phyloP scores from a whole-genome alignment of 2,888 invertebrate genomes.

The Drosophila kanekoi region DNA sequence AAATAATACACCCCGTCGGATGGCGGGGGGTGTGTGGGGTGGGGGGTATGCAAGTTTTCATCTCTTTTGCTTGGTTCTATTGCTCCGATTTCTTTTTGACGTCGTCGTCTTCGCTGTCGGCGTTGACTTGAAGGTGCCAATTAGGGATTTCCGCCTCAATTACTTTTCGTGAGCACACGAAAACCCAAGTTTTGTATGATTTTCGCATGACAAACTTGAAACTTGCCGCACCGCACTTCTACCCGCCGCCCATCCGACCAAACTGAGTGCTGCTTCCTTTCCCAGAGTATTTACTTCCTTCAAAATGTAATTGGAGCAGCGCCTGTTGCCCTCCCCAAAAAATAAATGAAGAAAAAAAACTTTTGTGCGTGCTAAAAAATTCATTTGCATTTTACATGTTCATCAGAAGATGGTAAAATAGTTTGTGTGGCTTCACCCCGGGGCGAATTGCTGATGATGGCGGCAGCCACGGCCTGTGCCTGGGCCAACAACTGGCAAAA shows the following conservation, averaged over 20 bases:
- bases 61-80: conserved; percentile 32
- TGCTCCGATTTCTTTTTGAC: conserved; percentile 63
- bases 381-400: conserved; percentile 74
- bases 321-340: conserved; percentile 19
- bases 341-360: conserved; percentile 19
- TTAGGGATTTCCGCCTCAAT: conserved; percentile 80
- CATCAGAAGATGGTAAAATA: conserved; percentile 59
- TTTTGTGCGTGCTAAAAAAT: conserved; percentile 68
- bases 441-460: conserved; percentile 21
- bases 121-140: conserved; percentile 76
- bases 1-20: conserved; percentile 14
- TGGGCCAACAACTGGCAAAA: background rate
- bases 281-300: conserved; percentile 65
- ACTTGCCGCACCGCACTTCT: conserved; percentile 49
- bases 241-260: conserved; percentile 3
- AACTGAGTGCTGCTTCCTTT: conserved; percentile 56
- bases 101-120: conserved; percentile 15
- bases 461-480: too few species aligned
- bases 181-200: conserved; percentile 78
- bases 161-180: conserved; percentile 79
- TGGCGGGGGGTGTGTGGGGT: conserved; percentile 3
- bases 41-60: conserved; percentile 53
- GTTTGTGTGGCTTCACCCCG: conserved; percentile 51
- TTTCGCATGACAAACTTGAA: conserved; percentile 81
- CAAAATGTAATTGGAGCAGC: conserved; percentile 70